Base-by-base conservation (phyloP, 53 echinoderm and acorn worm genomes). In the Temnopleurus reevesii region DNA sequence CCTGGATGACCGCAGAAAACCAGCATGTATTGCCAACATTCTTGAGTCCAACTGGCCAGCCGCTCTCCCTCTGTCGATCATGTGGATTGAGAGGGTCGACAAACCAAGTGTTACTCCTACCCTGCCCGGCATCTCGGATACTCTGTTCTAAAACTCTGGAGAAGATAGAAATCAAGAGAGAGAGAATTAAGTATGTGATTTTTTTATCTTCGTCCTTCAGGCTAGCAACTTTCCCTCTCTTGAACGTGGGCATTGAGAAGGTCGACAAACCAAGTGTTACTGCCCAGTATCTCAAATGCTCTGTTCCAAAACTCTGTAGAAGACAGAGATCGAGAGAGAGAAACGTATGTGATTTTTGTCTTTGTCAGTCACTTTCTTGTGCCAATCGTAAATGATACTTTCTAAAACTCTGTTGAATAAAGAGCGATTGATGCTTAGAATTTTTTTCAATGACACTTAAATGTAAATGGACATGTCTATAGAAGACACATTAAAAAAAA, bases 1-100 rank as follows among this genome's bases (percentile, higher is more conserved):
- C 97, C 97, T 97, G 97, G 45, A 98, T 98, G 25, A 98, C 98
- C 9, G 98, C 98, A 93, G 95, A 96, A 65, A 98, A 98, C 98
- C 98, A 98, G 91, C 98, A 98, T 0, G 98, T 98, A 57, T 98
- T 98, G 71, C 98, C 98, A 0, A 98, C 95, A 84, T 98, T 98
- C 94, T 98, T 98, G 31, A 98, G 92, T 0, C 98, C 98, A 0
- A 98, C 98, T 8, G 98, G 98, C 95, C 98, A 98, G 86, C 93
- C 92, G 30, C 94, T 94, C 55, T 98, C 93, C 77, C 98, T 77
- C 83, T 90, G 93, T n/a, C 98, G 66, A 46, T 98, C 98, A 27
- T 98, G 91, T 19, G 98, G 98, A 64, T 98, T 98, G 24, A 94
- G 93, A 12, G 98, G 98, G 60, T 98, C 98, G 12, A 94, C 87